Evolutionary conservation across 2,797 vertebrate species (phyloP).

Genomic region (Argya squamiceps): DNA sequence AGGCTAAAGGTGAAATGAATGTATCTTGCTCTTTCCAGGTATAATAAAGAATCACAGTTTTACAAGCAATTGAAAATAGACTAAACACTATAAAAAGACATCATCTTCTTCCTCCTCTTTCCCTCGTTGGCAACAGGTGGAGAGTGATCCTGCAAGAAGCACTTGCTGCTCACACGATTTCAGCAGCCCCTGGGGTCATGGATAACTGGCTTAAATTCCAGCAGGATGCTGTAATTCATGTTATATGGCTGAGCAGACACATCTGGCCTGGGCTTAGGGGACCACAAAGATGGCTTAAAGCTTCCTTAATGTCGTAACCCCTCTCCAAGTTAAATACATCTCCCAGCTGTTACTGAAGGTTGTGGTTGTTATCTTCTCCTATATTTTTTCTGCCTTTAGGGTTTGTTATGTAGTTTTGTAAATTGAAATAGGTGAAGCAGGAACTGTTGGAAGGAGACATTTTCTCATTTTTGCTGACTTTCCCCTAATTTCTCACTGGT

Average conservation of each 20-base stretch:
- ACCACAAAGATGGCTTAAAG: neutral
- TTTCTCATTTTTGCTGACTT: neutral
- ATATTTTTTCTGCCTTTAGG: neutral
- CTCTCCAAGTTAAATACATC: neutral
- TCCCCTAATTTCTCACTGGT: neutral
- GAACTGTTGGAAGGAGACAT: neutral
- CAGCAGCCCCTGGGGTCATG: neutral
- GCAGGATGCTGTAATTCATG: neutral
- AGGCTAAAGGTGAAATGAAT: neutral
- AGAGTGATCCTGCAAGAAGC: neutral
- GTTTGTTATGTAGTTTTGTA: neutral
- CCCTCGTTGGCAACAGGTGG: neutral
- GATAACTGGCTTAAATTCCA: neutral
- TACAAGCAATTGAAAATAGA: neutral
- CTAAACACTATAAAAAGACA: neutral
- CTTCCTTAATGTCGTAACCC: rapidly evolving
- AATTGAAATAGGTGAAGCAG: neutral
- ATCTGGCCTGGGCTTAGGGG: neutral
- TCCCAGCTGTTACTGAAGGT: neutral
- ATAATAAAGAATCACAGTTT: neutral
- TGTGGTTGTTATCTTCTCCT: neutral
- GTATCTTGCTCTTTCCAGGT: neutral
- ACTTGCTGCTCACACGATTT: neutral
- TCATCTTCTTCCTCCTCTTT: neutral
- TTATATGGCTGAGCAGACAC: neutral